Conservation (phyloP, 2,113 vertebrate genomes). For the Mobula hypostoma region DNA sequence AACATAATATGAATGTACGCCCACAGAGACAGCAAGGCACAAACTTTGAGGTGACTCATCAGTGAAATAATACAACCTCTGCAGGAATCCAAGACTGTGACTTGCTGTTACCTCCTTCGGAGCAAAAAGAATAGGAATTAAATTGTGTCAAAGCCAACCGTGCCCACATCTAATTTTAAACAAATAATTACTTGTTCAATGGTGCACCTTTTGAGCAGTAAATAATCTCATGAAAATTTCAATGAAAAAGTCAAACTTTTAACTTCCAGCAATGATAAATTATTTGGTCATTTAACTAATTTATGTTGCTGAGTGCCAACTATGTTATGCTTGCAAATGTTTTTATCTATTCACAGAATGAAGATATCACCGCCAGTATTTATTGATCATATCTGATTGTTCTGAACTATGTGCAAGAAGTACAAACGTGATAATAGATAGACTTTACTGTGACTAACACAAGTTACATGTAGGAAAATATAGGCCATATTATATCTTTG, state of each 20-base stretch:
- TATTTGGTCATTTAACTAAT: not conserved
- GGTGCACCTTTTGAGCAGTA: not conserved
- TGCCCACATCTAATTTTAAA: too few relatives aligned
- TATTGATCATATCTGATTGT: too few relatives aligned
- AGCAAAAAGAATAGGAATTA: too few relatives aligned
- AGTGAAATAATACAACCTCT: not conserved
- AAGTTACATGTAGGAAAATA: not conserved
- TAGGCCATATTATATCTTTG: too few relatives aligned
- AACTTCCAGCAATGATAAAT: not conserved
- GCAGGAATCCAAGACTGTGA: too few relatives aligned
- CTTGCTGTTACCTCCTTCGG: too few relatives aligned
- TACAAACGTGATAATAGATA: not conserved
- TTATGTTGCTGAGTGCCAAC: not conserved
- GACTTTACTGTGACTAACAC: not conserved
- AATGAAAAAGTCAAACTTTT: not conserved
- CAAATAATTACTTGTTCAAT: not conserved
- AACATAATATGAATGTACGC: too few relatives aligned
- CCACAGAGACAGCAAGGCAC: not conserved
- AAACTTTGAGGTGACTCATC: not conserved
- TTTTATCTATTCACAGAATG: too few relatives aligned
- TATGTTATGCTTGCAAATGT: not conserved
- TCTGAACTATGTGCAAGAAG: not conserved
- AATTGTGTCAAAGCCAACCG: too few relatives aligned
- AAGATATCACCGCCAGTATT: too few relatives aligned
- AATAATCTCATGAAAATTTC: not conserved